A percentile compares a stretch with the other conserved stretches of the same genome.
Conservation (phyloP, 2,113 vertebrate species). For the Ginglymostoma cirratum region DNA sequence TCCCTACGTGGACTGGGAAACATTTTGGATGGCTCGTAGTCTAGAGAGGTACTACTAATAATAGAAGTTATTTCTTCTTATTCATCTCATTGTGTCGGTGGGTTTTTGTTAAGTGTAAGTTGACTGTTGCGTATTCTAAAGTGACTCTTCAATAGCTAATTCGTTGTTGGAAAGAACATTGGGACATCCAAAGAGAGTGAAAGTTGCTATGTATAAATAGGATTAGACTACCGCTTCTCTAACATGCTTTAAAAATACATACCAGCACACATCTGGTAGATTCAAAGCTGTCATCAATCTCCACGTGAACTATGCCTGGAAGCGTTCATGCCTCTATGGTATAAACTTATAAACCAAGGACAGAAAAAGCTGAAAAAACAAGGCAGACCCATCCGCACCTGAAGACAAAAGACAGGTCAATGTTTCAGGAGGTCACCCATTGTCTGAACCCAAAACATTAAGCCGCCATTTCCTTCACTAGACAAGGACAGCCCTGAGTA, state of each 20-base stretch:
- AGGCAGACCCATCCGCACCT: not conserved
- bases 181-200: not conserved
- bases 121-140: not conserved
- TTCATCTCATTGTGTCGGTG: not conserved
- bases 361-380: conserved; percentile 2
- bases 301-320: not conserved
- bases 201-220: not conserved
- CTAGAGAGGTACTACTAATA: not conserved
- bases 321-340: not conserved
- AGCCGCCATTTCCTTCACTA: not conserved
- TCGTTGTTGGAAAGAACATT: not conserved
- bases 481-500: not conserved
- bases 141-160: not conserved
- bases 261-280: conserved; percentile 10
- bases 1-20: not conserved
- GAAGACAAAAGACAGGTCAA: not conserved
- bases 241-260: not conserved
- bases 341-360: not conserved
- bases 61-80: not conserved
- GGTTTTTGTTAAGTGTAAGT: not conserved
- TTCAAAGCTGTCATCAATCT: not conserved
- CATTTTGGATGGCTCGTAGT: not conserved
- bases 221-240: not conserved
- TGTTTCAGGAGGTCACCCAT: not conserved
- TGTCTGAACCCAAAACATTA: not conserved